Evolutionary conservation across 2,797 vertebrate genomes (phyloP).

Genomic region (Brotula barbata): DNA sequence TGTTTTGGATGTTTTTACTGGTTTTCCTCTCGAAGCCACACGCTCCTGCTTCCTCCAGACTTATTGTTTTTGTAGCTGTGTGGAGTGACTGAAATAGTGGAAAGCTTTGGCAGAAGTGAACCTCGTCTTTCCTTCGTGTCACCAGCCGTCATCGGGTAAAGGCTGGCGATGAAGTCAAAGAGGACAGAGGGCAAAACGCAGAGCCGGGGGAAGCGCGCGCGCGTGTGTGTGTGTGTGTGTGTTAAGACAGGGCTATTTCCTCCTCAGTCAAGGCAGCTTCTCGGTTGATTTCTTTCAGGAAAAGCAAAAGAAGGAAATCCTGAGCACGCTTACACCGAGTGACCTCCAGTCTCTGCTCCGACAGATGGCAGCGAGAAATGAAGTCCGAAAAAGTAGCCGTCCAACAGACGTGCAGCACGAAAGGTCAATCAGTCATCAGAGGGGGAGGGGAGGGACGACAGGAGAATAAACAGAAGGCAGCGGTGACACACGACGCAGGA

Average conservation of each 20-base stretch:
- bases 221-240: constrained; percentile 31
- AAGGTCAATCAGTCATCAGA: constrained; percentile 33
- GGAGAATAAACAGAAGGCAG: constrained; percentile 9
- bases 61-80: constrained; percentile 62
- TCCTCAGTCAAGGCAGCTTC: constrained; percentile 21
- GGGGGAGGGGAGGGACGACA: neutral
- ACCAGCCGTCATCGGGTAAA: constrained; percentile 13
- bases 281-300: constrained; percentile 42
- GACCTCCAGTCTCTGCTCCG: constrained; percentile 57
- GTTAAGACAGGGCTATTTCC: constrained; percentile 45
- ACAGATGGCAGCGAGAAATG: constrained; percentile 41
- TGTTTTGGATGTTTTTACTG: neutral
- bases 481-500: constrained; percentile 41
- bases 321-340: constrained; percentile 51
- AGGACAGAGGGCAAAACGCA: constrained; percentile 48
- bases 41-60: constrained; percentile 20
- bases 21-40: too few relatives aligned
- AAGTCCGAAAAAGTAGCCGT: neutral
- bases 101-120: neutral
- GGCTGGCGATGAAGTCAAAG: constrained; percentile 20
- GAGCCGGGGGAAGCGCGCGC: constrained; percentile 30
- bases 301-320: constrained; percentile 71
- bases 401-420: neutral
- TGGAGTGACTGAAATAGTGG: constrained; percentile 15
- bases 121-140: constrained; percentile 28